Evolutionary conservation across 2,888 invertebrate species (phyloP).

Genomic region (Yponomeuta plumbellus): DNA sequence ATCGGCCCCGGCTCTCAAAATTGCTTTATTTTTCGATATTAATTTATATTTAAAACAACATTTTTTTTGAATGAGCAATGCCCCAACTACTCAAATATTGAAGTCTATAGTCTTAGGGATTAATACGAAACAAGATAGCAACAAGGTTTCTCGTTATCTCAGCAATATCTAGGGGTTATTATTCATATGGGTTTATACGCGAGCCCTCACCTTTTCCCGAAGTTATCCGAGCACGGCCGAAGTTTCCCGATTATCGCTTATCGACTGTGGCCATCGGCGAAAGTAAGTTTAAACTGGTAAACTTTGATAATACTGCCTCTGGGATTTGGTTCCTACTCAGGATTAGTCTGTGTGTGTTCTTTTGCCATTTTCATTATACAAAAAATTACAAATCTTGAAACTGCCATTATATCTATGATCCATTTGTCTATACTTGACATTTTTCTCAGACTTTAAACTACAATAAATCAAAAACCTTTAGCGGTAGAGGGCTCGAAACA

Average conservation of each 20-base stretch:
- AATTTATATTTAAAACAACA: no score
- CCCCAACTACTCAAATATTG: no score
- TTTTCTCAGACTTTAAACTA: no score
- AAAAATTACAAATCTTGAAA: no score
- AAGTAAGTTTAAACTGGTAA: slow-evolving; percentile 16
- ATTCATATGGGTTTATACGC: background rate
- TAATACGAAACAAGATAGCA: background rate
- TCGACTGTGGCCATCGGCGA: slow-evolving; percentile 14
- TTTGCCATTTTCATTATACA: no score
- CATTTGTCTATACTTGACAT: no score
- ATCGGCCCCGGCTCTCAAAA: no score
- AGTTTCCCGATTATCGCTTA: slow-evolving; percentile 17
- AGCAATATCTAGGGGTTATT: background rate
- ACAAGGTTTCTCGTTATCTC: background rate
- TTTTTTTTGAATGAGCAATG: no score
- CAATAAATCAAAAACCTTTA: no score
- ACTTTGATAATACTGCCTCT: slow-evolving; percentile 11
- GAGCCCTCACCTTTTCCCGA: background rate
- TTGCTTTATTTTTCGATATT: no score
- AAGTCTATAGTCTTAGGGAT: background rate
- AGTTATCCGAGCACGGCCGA: background rate
- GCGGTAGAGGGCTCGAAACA: no score
- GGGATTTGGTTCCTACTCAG: background rate
- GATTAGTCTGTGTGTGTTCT: background rate
- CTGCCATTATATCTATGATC: no score